Evolutionary conservation across 2,888 invertebrate species (phyloP).

Genomic region (Drosophila leonis): DNA sequence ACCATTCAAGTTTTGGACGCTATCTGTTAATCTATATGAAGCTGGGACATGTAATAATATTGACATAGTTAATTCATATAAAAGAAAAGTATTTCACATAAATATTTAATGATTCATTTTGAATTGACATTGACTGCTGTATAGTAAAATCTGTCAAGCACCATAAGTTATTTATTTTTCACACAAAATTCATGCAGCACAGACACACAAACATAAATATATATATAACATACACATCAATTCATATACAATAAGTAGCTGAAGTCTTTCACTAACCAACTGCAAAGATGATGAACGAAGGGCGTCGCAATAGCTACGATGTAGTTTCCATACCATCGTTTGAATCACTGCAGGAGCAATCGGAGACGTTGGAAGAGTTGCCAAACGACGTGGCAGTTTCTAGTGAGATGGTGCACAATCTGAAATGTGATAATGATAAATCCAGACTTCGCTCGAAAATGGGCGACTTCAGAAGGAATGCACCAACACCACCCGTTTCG

Average conservation of each 20-base stretch:
- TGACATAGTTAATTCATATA: too few species aligned
- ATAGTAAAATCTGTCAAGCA: background rate
- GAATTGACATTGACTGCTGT: background rate
- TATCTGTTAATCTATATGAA: too few species aligned
- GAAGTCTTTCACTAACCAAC: background rate
- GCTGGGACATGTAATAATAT: too few species aligned
- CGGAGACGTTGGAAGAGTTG: background rate
- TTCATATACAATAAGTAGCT: background rate
- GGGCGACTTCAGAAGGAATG: background rate
- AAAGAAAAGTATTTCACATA: too few species aligned
- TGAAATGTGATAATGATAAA: background rate
- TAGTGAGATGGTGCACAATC: conserved; percentile 28
- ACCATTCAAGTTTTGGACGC: too few species aligned
- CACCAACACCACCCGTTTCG: conserved; percentile 27
- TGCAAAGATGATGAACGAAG: conserved; percentile 10
- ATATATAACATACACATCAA: background rate
- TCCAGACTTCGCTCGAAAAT: fast-evolving
- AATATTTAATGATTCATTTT: background rate
- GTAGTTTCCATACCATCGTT: conserved; percentile 39
- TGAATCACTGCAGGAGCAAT: background rate
- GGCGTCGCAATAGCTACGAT: conserved; percentile 21
- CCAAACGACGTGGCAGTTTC: background rate
- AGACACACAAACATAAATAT: background rate
- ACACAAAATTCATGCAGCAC: background rate
- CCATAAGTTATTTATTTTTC: background rate